A percentile compares a stretch with the other conserved stretches of the same genome.
phyloP scores from a whole-genome alignment of 2,888 invertebrate species.

The Ptychoptera albimana region DNA sequence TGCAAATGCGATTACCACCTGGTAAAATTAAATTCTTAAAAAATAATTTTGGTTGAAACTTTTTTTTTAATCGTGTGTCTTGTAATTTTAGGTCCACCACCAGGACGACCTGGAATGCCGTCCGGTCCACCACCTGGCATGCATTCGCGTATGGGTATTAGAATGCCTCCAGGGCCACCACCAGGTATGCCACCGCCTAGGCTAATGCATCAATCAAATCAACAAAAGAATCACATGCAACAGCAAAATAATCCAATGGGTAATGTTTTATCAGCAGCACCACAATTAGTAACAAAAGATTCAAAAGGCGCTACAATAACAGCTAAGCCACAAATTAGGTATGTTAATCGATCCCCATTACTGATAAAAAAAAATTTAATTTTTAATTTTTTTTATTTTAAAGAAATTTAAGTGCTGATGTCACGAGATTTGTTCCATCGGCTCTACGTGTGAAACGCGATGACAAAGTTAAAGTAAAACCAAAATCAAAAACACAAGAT shows the following conservation, averaged over 20 bases:
- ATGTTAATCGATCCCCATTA: background rate
- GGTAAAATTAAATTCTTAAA: slow-evolving; percentile 15
- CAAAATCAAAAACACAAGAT: slow-evolving; percentile 34
- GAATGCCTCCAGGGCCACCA: slow-evolving; percentile 48
- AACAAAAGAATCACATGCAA: slow-evolving; percentile 13
- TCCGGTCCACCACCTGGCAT: slow-evolving; percentile 45
- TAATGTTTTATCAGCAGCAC: slow-evolving; percentile 67
- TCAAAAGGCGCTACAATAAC: slow-evolving; percentile 63
- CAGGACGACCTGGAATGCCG: slow-evolving; percentile 39
- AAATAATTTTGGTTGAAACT: background rate
- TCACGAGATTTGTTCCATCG: slow-evolving; percentile 89
- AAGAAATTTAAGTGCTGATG: slow-evolving; percentile 74
- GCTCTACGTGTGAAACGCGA: slow-evolving; percentile 81
- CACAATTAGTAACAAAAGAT: slow-evolving; percentile 60
- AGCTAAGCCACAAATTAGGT: slow-evolving; percentile 90
- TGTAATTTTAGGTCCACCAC: slow-evolving; percentile 34
- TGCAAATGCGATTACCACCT: slow-evolving; percentile 35
- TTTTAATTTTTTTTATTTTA: slow-evolving; percentile 5
- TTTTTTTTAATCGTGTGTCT: slow-evolving; percentile 11
- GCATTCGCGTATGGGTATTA: slow-evolving; percentile 38
- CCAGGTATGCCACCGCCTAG: slow-evolving; percentile 42
- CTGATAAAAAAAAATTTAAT: background rate
- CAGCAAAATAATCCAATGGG: slow-evolving; percentile 25
- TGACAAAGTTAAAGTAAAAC: slow-evolving; percentile 46
- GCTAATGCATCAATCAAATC: slow-evolving; percentile 31